These are phyloP conservation scores for Lucinisca nassula DNA, from an alignment of 2,888 invertebrate species.

Conservation along the genomic window DNA sequence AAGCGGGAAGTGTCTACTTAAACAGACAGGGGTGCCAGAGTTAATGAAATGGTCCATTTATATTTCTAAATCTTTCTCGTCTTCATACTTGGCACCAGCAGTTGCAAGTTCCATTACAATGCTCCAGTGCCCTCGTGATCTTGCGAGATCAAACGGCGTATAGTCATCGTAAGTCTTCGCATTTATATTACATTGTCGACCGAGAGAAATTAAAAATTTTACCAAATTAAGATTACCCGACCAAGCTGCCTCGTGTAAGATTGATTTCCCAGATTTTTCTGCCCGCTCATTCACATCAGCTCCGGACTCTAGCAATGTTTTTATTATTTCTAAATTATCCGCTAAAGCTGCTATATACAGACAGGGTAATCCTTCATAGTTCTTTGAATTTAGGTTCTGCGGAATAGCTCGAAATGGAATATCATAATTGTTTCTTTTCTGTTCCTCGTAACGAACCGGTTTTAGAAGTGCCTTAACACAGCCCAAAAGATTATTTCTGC, in stretches of 20 bases:
- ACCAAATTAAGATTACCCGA: not conserved
- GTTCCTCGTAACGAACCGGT: constrained; percentile 5
- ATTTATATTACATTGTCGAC: constrained; percentile 56
- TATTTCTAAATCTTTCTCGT: too few species aligned
- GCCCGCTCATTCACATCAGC: constrained; percentile 26
- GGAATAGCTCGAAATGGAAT: not conserved
- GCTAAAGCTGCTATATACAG: constrained; percentile 48
- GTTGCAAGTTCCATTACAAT: constrained; percentile 49
- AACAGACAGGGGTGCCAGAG: too few species aligned
- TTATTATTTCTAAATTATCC: constrained; percentile 9
- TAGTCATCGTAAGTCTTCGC: constrained; percentile 55
- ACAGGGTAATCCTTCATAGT: constrained; percentile 53
- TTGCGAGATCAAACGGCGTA: constrained; percentile 64
- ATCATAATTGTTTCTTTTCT: not conserved
- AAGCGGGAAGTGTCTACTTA: too few species aligned
- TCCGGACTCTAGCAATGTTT: constrained; percentile 19
- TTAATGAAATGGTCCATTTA: too few species aligned
- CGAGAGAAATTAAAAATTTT: not conserved
- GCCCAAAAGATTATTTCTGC: not conserved
- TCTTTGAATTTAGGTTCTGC: constrained; percentile 27
- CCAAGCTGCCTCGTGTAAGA: constrained; percentile 1
- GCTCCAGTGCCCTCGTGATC: constrained; percentile 48
- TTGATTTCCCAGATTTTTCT: constrained; percentile 1
- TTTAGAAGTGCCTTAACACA: constrained; percentile 8
- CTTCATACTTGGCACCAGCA: constrained; percentile 47